phyloP scores from a whole-genome alignment of 2,113 vertebrate genomes.

The Pimephales promelas region DNA sequence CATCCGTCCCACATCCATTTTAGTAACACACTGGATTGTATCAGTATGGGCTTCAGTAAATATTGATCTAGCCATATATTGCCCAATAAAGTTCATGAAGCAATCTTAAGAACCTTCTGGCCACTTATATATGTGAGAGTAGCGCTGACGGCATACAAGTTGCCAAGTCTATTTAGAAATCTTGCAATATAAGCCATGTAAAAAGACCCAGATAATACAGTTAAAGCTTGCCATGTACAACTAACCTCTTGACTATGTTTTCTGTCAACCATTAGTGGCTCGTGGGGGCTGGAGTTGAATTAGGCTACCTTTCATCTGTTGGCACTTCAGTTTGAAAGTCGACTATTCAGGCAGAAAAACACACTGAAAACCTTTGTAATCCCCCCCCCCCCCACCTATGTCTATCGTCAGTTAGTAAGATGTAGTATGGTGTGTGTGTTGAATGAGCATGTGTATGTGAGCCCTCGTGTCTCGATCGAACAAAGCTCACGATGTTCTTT shows the following conservation, averaged over 20 bases:
- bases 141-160: background rate
- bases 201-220: background rate
- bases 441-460: conserved; percentile 14
- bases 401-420: conserved; percentile 62
- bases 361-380: conserved; percentile 65
- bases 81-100: conserved; percentile 10
- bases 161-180: background rate
- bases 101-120: conserved; percentile 7
- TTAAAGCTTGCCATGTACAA: background rate
- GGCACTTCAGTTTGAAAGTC: conserved; percentile 56
- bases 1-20: background rate
- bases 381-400: conserved; percentile 38
- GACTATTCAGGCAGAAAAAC: conserved; percentile 62
- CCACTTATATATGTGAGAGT: background rate
- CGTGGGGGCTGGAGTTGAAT: conserved; percentile 59
- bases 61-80: background rate
- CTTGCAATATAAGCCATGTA: background rate
- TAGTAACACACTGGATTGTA: conserved; percentile 12
- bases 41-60: conserved; percentile 6
- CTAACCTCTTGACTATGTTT: background rate
- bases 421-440: conserved; percentile 1
- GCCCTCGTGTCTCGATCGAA: background rate
- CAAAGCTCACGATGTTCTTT: background rate
- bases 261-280: conserved; percentile 1
- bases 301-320: conserved; percentile 67